Evolutionary conservation across 2,888 invertebrate species (phyloP).

Genomic region (Vanessa cardui): DNA sequence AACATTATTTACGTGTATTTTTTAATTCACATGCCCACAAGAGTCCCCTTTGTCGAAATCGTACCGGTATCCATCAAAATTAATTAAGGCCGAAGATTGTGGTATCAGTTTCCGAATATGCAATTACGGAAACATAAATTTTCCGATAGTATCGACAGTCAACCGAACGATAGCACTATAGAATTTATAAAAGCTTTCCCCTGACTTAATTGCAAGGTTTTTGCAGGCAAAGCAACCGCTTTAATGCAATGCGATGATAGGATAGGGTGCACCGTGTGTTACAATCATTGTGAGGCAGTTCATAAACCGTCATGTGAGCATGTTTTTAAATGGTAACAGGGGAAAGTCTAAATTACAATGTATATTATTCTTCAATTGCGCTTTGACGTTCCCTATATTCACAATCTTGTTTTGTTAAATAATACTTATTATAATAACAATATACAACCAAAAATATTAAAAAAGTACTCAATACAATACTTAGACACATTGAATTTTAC

Average conservation of each 20-base stretch:
- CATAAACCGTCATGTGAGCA: constrained; percentile 30
- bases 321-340: constrained; percentile 27
- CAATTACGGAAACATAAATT: constrained; percentile 34
- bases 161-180: constrained; percentile 25
- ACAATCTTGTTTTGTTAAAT: constrained; percentile 1
- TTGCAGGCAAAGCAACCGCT: constrained; percentile 35
- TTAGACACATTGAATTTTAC: too few species aligned
- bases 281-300: constrained; percentile 34
- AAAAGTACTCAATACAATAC: too few species aligned
- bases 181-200: constrained; percentile 29
- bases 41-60: background rate
- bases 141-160: constrained; percentile 26
- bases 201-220: constrained; percentile 31
- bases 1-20: background rate
- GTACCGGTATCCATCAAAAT: constrained; percentile 4
- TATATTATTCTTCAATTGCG: constrained; percentile 17
- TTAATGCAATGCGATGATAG: constrained; percentile 37
- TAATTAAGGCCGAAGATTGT: constrained; percentile 11
- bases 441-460: too few species aligned
- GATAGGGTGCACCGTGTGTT: constrained; percentile 34
- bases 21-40: background rate
- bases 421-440: too few species aligned
- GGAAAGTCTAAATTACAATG: constrained; percentile 20
- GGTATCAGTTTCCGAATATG: constrained; percentile 17
- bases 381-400: constrained; percentile 13